phyloP scores from a whole-genome alignment of 2,113 vertebrate genomes.

The Rhinichthys klamathensis region DNA sequence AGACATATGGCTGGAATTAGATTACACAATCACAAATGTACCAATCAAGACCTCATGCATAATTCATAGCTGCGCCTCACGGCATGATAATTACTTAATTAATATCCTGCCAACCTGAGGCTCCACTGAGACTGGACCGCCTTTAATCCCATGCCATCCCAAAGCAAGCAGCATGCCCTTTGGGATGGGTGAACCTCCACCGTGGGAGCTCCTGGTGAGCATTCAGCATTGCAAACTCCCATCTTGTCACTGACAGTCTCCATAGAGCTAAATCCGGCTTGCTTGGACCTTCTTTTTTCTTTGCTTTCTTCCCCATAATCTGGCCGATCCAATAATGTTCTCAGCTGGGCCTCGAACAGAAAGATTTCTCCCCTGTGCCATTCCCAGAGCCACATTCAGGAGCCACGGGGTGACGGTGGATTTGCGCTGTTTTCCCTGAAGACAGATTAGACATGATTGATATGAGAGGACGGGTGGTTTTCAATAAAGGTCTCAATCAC shows the following conservation, averaged over 20 bases:
- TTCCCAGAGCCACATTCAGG: slow-evolving; percentile 42
- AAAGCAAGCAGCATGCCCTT: slow-evolving; percentile 33
- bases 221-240: slow-evolving; percentile 40
- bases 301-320: slow-evolving; percentile 56
- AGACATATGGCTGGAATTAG: slow-evolving; percentile 69
- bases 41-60: slow-evolving; percentile 78
- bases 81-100: slow-evolving; percentile 83
- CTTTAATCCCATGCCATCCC: slow-evolving; percentile 68
- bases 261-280: slow-evolving; percentile 67
- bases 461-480: slow-evolving; percentile 39
- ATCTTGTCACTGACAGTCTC: slow-evolving; percentile 52
- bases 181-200: slow-evolving; percentile 46
- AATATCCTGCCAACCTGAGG: slow-evolving; percentile 72
- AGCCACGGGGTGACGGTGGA: slow-evolving; percentile 34
- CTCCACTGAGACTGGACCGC: slow-evolving; percentile 69
- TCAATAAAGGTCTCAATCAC: slow-evolving; percentile 49
- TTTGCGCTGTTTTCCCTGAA: slow-evolving; percentile 43
- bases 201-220: slow-evolving; percentile 63
- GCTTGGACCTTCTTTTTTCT: slow-evolving; percentile 44
- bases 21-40: slow-evolving; percentile 80
- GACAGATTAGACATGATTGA: slow-evolving; percentile 48
- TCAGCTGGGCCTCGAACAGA: slow-evolving; percentile 54
- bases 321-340: slow-evolving; percentile 61
- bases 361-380: slow-evolving; percentile 33
- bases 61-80: slow-evolving; percentile 72